These are phyloP conservation scores for Aphidius colemani DNA, from an alignment of 2,888 invertebrate species.

Conservation along the genomic window DNA sequence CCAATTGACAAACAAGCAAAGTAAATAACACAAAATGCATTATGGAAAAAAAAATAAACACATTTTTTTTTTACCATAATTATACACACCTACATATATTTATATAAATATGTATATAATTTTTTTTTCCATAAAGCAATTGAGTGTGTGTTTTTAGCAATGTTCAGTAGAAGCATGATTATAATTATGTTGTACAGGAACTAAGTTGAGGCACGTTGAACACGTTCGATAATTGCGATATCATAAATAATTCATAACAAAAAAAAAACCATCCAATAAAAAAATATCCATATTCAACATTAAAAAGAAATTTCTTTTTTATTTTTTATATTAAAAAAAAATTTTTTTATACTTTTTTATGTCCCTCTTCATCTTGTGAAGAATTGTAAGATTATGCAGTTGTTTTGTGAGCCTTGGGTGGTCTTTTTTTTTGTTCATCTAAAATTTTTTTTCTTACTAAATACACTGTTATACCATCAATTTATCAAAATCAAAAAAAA, in stretches of 20 bases:
- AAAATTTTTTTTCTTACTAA: neutral
- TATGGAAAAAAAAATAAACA: neutral
- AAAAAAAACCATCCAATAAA: neutral
- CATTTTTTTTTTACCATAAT: constrained; percentile 6
- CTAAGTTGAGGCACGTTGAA: constrained; percentile 17
- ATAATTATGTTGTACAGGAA: constrained; percentile 23
- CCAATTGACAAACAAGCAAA: too few relatives aligned
- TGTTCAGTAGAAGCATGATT: constrained; percentile 9
- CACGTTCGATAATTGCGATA: constrained; percentile 34
- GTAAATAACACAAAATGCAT: too few relatives aligned
- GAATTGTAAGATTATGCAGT: constrained; percentile 18
- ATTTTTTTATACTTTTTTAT: constrained; percentile 1
- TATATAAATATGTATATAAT: too few relatives aligned
- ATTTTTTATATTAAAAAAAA: neutral
- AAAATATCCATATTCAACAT: neutral
- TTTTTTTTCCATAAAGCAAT: constrained; percentile 7
- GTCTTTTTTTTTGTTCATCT: constrained; percentile 11
- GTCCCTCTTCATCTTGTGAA: neutral
- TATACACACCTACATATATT: neutral
- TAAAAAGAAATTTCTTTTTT: constrained; percentile 6
- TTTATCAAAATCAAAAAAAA: too few relatives aligned
- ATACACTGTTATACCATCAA: too few relatives aligned
- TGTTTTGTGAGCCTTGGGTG: constrained; percentile 16
- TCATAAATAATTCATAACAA: constrained; percentile 36
- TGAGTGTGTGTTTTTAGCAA: constrained; percentile 11